Evolutionary conservation across 1,140 invertebrate species (phyloP), one percentile per base, ranked within the genome.

Genomic region (Bombus cullumanus): DNA sequence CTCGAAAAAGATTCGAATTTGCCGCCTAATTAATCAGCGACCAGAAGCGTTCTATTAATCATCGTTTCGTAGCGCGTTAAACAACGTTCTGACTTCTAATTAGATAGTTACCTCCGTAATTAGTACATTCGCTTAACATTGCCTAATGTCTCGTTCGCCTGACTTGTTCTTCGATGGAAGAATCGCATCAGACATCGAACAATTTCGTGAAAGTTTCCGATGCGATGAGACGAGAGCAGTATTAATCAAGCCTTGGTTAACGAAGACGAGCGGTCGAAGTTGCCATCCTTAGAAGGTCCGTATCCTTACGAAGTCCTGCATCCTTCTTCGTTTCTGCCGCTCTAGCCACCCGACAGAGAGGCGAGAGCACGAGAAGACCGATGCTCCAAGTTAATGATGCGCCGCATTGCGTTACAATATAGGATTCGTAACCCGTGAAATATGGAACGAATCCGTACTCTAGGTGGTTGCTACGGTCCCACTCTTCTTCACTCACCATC

Each of bases 351-450:
- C 77, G 68, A n/a, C 39, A 53, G 77, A 85, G 62, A 78, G 64
- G 43, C 64, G 25, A 64, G 34, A 31, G 34, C 43, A 77, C 57
- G 31, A 47, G 68, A 31, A 31, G 81, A 74, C 18, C 81, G 81
- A 83, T 37, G 81, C 77, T 43, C 76, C 39, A 22, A 85, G 76
- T 85, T 85, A 85, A 85, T 85, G 83, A 85, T 86, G 80, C 73
- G 41, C 73, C 53, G 80, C 85, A 69, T 86, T 81, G 80, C 79
- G 79, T 85, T 87, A 87, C 85, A 72, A 81, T 86, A 85, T 82
- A 80, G 86, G 86, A 89, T 85, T 87, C 83, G 85, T 90, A 89
- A 90, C 86, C 87, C 86, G 86, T 89, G 84, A 87, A 89, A 91
- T 90, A 89, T 87, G 87, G 83, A 83, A 87, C 83, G 87, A 84